Evolutionary conservation across 2,888 invertebrate species (phyloP).

Genomic region (Gymnocheta viridis): DNA sequence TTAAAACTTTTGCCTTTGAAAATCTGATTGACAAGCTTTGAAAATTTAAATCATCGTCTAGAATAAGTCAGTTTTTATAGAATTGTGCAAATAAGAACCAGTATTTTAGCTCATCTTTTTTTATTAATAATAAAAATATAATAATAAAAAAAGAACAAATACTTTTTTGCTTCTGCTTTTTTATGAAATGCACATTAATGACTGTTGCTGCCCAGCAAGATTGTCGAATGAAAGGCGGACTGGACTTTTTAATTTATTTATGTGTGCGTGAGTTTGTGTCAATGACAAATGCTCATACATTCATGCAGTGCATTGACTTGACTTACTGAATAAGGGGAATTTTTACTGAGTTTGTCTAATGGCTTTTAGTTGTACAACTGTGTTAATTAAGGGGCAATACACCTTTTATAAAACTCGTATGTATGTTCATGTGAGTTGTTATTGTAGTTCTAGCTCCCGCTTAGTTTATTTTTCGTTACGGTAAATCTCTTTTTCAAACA

Average conservation of each 20-base stretch:
- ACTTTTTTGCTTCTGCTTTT: not conserved
- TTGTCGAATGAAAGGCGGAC: slow-evolving; percentile 20
- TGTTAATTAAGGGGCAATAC: slow-evolving; percentile 61
- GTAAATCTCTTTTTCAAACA: slow-evolving; percentile 40
- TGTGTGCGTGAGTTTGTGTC: slow-evolving; percentile 3
- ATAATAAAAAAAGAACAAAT: not conserved
- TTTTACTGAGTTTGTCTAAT: slow-evolving; percentile 42
- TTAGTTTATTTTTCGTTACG: slow-evolving; percentile 3
- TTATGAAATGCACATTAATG: slow-evolving; percentile 48
- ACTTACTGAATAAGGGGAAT: slow-evolving; percentile 31
- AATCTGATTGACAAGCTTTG: too few relatives aligned
- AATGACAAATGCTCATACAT: not conserved
- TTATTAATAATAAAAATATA: not conserved
- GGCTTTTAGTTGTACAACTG: slow-evolving; percentile 51
- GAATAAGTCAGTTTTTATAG: too few relatives aligned
- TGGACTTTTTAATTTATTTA: slow-evolving; percentile 33
- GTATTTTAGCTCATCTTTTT: too few relatives aligned
- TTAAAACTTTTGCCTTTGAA: too few relatives aligned
- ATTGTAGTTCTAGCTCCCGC: not conserved
- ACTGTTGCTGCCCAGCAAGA: slow-evolving; percentile 18
- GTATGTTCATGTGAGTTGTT: not conserved
- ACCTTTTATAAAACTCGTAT: slow-evolving; percentile 28
- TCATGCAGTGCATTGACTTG: slow-evolving; percentile 37
- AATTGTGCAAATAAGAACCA: too few relatives aligned
- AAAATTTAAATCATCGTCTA: too few relatives aligned